Conservation (phyloP, 2,888 invertebrate species). For the Bombylius major region DNA sequence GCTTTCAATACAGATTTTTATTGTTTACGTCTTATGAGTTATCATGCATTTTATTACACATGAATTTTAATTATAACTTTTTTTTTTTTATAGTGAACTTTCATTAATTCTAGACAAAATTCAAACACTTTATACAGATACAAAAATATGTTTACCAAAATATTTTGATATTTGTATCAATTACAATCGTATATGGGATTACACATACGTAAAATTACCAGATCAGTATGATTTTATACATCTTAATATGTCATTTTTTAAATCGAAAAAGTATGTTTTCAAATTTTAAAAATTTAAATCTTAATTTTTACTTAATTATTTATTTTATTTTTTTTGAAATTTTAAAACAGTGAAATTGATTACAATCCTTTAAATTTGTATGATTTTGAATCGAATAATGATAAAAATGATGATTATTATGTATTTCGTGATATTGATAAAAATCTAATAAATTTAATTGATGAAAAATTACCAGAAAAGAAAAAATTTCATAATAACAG, state of each 20-base stretch:
- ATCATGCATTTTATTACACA: too few relatives aligned
- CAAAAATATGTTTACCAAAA: slow-evolving; percentile 42
- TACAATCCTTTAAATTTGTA: slow-evolving; percentile 15
- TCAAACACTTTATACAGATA: slow-evolving; percentile 45
- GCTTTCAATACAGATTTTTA: too few relatives aligned
- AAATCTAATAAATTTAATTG: background rate
- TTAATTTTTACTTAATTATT: background rate
- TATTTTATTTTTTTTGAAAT: background rate
- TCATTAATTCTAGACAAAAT: slow-evolving; percentile 41
- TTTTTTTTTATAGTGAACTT: slow-evolving; percentile 34
- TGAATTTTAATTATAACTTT: too few relatives aligned
- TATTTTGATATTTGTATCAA: slow-evolving; percentile 26
- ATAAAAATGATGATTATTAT: slow-evolving; percentile 16
- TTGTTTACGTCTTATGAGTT: too few relatives aligned
- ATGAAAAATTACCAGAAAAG: slow-evolving; percentile 8
- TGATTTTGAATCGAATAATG: slow-evolving; percentile 10
- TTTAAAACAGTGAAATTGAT: slow-evolving; percentile 8
- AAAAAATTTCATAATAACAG: slow-evolving; percentile 11
- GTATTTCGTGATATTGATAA: slow-evolving; percentile 12
- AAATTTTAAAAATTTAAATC: background rate
- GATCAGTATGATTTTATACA: slow-evolving; percentile 11
- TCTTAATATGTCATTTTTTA: slow-evolving; percentile 15
- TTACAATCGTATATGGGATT: slow-evolving; percentile 19
- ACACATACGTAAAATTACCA: slow-evolving; percentile 15
- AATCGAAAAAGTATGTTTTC: slow-evolving; percentile 13